phyloP scores from a whole-genome alignment of 2,113 vertebrate genomes.

The Cyprinodon tularosa region DNA sequence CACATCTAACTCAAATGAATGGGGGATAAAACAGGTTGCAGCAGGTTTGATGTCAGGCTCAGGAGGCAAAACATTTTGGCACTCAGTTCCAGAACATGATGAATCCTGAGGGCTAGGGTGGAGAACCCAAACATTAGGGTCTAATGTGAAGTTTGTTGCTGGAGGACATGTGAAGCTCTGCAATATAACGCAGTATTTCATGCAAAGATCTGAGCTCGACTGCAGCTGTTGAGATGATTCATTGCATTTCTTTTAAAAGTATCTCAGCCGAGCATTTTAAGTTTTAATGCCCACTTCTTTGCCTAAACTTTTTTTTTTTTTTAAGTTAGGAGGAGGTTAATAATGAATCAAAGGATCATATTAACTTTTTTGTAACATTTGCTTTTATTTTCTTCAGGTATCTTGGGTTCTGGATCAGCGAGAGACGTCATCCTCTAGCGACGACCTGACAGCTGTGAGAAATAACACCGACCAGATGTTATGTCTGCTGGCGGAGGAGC shows the following conservation, averaged over 20 bases:
- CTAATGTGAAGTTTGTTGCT: background rate
- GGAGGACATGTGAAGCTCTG: background rate
- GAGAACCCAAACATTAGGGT: background rate
- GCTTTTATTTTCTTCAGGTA: constrained; percentile 73
- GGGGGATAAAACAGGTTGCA: too few species aligned
- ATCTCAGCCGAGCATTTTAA: too few species aligned
- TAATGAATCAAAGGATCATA: background rate
- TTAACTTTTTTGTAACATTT: background rate
- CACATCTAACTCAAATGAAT: too few species aligned
- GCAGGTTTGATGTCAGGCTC: too few species aligned
- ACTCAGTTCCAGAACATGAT: too few species aligned
- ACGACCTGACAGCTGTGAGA: constrained; percentile 91
- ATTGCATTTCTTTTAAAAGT: too few species aligned
- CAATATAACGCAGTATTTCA: too few species aligned
- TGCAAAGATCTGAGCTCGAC: too few species aligned
- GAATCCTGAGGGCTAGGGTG: too few species aligned
- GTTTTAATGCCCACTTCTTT: too few species aligned
- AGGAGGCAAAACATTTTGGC: too few species aligned
- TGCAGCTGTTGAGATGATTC: too few species aligned
- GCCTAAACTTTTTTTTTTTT: background rate
- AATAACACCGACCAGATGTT: constrained; percentile 97
- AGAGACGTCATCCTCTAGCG: constrained; percentile 80
- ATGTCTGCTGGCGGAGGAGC: constrained; percentile 91
- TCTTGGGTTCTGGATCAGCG: constrained; percentile 88
- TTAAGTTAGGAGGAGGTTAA: background rate